Evolutionary conservation across 2,888 invertebrate genomes (phyloP), one percentile per base, ranked within the genome.

Genomic region (Abscondita cerata): DNA sequence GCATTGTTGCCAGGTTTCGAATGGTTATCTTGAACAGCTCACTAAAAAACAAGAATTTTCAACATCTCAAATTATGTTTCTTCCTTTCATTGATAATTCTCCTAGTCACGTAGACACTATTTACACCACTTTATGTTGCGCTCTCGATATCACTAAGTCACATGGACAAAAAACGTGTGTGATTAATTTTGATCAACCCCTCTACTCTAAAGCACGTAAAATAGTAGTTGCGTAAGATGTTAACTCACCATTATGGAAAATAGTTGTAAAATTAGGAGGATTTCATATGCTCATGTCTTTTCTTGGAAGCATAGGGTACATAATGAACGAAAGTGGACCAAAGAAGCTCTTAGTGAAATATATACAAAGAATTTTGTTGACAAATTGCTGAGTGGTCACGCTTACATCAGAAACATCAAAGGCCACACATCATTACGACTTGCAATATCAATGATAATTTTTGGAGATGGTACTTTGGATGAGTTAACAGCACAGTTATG

Each of bases 201-300:
- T 64, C 12, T 67, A 61, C 51, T 40, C 34, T 11, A 67, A 67
- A 65, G 65, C 64, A 34, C 65, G 56, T 52, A 61, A 67, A 59
- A 65, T 67, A 9, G 48, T 66, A 48, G 56, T 60, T 48, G 52
- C 64, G 3, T 52, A 52, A 53, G 53, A 59, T 50, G 11, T 48
- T 47, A 52, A 33, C 36, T 62, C 64, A 46, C 8, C 48, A 66
- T 70, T 70, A 66, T 68, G 33, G 9, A 47, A 59, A 38, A 19
- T 59, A 19, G 62, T 76, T 61, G 71, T 76, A 6, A 70, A 62
- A 70, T n/a, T n/a, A n/a, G n/a, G 77, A 67, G 78, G 78, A 64
- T 78, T 78, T 70, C 75, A 78, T 71, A 56, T 77, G 69, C 48
- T 75, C 47, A n/a, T 69, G 54, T 68, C 64, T 25, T 71, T 70